Evolutionary conservation across 2,888 invertebrate genomes (phyloP), one percentile per base, ranked within the genome.

Genomic region (Synergus itoensis): DNA sequence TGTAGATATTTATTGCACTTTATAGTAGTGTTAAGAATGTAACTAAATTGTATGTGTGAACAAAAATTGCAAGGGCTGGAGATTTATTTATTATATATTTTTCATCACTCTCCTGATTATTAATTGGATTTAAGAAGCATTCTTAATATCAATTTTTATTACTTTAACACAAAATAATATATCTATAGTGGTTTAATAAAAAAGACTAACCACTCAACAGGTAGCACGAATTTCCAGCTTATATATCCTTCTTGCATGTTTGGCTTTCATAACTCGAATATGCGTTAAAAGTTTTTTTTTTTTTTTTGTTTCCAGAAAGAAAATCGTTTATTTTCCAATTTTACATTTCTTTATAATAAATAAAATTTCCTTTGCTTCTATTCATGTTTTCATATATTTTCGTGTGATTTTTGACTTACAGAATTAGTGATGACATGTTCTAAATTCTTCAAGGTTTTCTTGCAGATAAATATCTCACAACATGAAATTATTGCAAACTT

Each of bases 401-500:
- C 28, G 3, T 28, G 21, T 69, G 8, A 53, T n/a, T n/a, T n/a
- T n/a, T 1, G 2, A 53, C 16, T 0, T 53, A 2, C 8, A n/a
- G n/a, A 41, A 41, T 3, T 41, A 41, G 40, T 65, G 41, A 65
- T n/a, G 9, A n/a, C 9, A 65, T 65, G 8, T n/a, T 65, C n/a
- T n/a, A 67, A 67, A 67, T 41, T 12, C 18, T 67, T 18, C 18
- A 18, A 43, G 67, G 41, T 43, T 43, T 43, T 21, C 43, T 16
- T 16, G 16, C 16, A 64, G 40, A 64, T 64, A 64, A 48, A 14
- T 16, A 48, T 48, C 48, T 48, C 9, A 16, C 4, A 73, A 36
- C 11, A 53, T 21, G 18, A 48, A 57, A 67, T 77, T 76, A 53
- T 36, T 57, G 21, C 14, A 77, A 84, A 67, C 76, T 84, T 79